Percentiles rank a stretch among this genome's conserved stretches.
phyloP scores from a whole-genome alignment of 1,140 invertebrate genomes.

The Drosophila lacteicornis region DNA sequence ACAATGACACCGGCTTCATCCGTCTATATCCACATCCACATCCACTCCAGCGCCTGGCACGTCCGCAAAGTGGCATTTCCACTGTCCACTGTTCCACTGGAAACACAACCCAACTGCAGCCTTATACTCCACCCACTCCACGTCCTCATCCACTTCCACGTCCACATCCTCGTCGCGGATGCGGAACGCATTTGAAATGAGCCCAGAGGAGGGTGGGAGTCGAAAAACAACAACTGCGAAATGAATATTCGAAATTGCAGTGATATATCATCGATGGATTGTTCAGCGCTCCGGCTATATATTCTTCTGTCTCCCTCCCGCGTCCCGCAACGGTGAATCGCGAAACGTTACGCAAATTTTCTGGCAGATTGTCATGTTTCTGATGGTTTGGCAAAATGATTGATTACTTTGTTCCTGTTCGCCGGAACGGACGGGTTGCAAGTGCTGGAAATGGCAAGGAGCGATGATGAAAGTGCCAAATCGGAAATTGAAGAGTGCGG shows the following conservation, averaged over 20 bases:
- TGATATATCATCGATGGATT: slow-evolving; percentile 80
- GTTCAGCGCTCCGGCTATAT: slow-evolving; percentile 13
- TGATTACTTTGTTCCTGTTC: slow-evolving; percentile 78
- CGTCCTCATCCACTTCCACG: neutral
- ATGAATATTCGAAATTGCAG: slow-evolving; percentile 77
- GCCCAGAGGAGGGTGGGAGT: slow-evolving; percentile 30
- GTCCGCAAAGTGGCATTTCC: slow-evolving; percentile 41
- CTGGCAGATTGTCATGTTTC: slow-evolving; percentile 78
- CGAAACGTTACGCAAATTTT: slow-evolving; percentile 67
- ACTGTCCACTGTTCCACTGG: slow-evolving; percentile 31
- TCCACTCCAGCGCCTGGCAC: slow-evolving; percentile 40
- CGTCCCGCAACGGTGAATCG: slow-evolving; percentile 33
- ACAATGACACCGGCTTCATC: slow-evolving; percentile 41
- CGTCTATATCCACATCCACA: slow-evolving; percentile 7
- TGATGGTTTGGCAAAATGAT: slow-evolving; percentile 77
- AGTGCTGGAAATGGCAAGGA: slow-evolving; percentile 1
- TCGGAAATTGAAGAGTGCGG: slow-evolving; percentile 55
- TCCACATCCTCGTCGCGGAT: slow-evolving; percentile 50
- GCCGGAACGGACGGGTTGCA: slow-evolving; percentile 20
- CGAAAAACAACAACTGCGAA: slow-evolving; percentile 56
- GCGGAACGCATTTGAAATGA: slow-evolving; percentile 70
- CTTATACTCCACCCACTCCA: neutral
- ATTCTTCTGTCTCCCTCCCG: neutral
- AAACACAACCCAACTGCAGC: neutral
- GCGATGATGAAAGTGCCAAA: slow-evolving; percentile 34